A percentile compares a stretch with the other conserved stretches of the same genome.
These are phyloP conservation scores for Apodemia arnacis DNA, from an alignment of 2,888 invertebrate genomes.

Conservation along the genomic window DNA sequence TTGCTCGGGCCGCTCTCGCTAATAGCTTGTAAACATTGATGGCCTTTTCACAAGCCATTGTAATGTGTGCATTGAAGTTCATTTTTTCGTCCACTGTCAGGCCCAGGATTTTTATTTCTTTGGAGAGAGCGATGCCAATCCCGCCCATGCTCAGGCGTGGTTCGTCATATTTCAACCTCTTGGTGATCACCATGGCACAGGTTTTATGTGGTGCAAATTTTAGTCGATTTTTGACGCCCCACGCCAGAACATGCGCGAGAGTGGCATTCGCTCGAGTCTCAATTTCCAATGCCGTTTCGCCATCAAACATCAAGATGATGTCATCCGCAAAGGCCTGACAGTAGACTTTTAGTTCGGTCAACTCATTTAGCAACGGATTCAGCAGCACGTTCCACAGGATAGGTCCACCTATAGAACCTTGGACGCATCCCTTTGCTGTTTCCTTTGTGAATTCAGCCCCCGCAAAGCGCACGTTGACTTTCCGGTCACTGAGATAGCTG, in stretches of 20 bases:
- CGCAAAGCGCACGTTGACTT: background rate
- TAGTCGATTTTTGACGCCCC: background rate
- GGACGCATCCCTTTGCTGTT: background rate
- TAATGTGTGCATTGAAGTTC: constrained; percentile 32
- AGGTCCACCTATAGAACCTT: background rate
- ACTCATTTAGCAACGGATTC: background rate
- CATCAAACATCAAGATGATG: background rate
- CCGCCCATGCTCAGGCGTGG: constrained; percentile 4
- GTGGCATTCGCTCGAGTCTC: background rate
- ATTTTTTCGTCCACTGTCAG: constrained; percentile 36
- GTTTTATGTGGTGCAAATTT: background rate
- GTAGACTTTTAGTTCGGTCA: no score
- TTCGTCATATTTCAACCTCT: background rate
- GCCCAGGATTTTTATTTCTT: constrained; percentile 31
- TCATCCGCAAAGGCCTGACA: constrained; percentile 5
- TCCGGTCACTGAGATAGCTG: background rate
- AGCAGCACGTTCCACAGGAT: no score
- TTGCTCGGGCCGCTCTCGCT: constrained; percentile 17
- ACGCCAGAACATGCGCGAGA: background rate
- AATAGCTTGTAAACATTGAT: constrained; percentile 50
- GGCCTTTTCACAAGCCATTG: constrained; percentile 34
- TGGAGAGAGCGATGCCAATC: background rate
- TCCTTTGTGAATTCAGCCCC: background rate
- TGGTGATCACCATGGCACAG: background rate
- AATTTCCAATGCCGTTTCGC: background rate